Conservation (phyloP, 2,888 invertebrate genomes). For the Agrochola lota region DNA sequence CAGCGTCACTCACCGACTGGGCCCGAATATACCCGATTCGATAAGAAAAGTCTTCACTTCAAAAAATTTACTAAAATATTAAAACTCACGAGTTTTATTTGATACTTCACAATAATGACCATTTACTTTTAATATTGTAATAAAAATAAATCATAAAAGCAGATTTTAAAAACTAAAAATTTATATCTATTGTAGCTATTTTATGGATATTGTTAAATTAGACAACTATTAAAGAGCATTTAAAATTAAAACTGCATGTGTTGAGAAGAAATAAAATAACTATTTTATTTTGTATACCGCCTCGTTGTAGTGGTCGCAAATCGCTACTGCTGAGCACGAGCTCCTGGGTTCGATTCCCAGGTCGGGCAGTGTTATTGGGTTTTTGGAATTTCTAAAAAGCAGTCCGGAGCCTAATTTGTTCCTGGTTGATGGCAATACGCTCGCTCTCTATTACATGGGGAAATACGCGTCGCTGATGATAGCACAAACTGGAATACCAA, state of each 20-base stretch:
- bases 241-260: neutral
- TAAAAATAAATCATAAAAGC: neutral
- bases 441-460: too few relatives aligned
- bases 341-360: too few relatives aligned
- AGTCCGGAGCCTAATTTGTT: too few relatives aligned
- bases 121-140: neutral
- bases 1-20: too few relatives aligned
- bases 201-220: neutral
- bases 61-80: neutral
- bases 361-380: too few relatives aligned
- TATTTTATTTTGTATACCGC: neutral
- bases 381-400: too few relatives aligned
- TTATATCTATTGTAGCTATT: neutral
- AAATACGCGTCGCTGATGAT: neutral
- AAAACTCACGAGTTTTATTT: neutral
- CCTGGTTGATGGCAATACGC: too few relatives aligned
- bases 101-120: neutral
- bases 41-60: neutral
- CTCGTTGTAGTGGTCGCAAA: too few relatives aligned
- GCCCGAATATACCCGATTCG: too few relatives aligned
- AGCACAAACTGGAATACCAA: neutral
- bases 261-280: neutral
- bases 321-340: neutral
- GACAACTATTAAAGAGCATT: neutral
- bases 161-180: too few relatives aligned